Percentiles rank a stretch among this genome's conserved stretches.
phyloP scores from a whole-genome alignment of 2,113 vertebrate species.

The Lepus americanus region DNA sequence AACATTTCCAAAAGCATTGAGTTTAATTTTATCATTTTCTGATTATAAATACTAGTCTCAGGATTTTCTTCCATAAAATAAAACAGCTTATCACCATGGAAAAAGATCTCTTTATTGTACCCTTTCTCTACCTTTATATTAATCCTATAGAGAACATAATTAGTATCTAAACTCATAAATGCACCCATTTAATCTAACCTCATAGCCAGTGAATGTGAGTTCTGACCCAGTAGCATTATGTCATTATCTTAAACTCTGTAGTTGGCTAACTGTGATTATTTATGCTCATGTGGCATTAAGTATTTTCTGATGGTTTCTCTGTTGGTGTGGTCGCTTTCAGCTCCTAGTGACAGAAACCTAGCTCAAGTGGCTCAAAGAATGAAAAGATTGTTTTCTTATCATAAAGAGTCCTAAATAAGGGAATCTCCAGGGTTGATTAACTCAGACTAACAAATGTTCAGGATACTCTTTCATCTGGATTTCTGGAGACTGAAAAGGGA shows the following conservation, averaged over 20 bases:
- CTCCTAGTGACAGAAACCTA: neutral
- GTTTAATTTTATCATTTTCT: neutral
- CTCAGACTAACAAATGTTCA: neutral
- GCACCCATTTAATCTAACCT: neutral
- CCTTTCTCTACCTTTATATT: conserved; percentile 24
- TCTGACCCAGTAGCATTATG: conserved; percentile 22
- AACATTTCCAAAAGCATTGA: conserved; percentile 42
- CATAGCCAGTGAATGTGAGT: neutral
- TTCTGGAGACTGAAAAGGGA: conserved; percentile 26
- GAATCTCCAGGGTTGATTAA: neutral
- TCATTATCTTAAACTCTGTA: conserved; percentile 20
- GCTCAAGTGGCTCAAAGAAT: conserved; percentile 5
- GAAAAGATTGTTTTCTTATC: neutral
- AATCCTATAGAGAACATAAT: conserved; percentile 23
- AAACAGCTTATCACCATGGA: neutral
- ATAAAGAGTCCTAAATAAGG: neutral
- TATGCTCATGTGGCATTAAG: neutral
- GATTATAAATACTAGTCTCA: conserved; percentile 44
- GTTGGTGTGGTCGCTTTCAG: neutral
- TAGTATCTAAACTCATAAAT: conserved; percentile 21
- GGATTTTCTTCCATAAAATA: conserved; percentile 42
- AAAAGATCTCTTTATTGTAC: neutral
- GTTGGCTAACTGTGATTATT: conserved; percentile 39
- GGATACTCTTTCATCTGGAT: conserved; percentile 18
- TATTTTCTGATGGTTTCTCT: conserved; percentile 15